phyloP scores from a whole-genome alignment of 2,797 vertebrate genomes.

The Borostomias antarcticus region DNA sequence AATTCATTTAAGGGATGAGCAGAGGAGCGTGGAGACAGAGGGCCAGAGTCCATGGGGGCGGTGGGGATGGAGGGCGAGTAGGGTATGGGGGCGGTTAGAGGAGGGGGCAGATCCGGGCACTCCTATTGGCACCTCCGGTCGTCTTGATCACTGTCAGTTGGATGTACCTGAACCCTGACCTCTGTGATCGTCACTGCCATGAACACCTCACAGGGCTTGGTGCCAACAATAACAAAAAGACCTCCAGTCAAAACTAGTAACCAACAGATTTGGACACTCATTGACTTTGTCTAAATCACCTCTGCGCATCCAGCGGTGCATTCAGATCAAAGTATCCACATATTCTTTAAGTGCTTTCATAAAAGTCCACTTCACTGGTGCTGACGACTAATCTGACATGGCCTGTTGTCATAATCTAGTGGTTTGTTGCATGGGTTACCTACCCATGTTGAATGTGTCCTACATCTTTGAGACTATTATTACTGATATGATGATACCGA shows the following conservation, averaged over 20 bases:
- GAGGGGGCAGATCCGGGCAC: slow-evolving; percentile 62
- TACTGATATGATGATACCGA: too few species aligned
- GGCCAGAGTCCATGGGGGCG: slow-evolving; percentile 80
- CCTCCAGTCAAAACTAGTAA: slow-evolving; percentile 11
- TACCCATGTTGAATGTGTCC: too few species aligned
- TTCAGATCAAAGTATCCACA: too few species aligned
- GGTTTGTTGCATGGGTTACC: too few species aligned
- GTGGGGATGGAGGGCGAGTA: slow-evolving; percentile 55
- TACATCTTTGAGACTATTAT: too few species aligned
- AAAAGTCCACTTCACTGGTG: too few species aligned
- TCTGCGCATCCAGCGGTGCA: not conserved
- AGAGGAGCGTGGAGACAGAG: slow-evolving; percentile 77
- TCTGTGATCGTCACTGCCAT: slow-evolving; percentile 10
- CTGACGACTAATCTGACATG: too few species aligned
- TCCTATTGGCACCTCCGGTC: slow-evolving; percentile 49
- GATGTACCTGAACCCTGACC: slow-evolving; percentile 20
- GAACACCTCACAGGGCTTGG: slow-evolving; percentile 2
- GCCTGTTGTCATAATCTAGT: too few species aligned
- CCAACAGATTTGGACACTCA: slow-evolving; percentile 4
- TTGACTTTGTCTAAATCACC: not conserved
- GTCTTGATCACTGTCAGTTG: slow-evolving; percentile 26
- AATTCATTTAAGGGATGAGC: slow-evolving; percentile 83
- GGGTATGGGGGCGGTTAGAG: slow-evolving; percentile 47
- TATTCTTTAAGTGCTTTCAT: too few species aligned
- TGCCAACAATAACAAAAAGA: not conserved